Percentiles rank a stretch among this genome's conserved stretches.
Conservation (phyloP, 2,113 vertebrate species). For the Todiramphus chloris region DNA sequence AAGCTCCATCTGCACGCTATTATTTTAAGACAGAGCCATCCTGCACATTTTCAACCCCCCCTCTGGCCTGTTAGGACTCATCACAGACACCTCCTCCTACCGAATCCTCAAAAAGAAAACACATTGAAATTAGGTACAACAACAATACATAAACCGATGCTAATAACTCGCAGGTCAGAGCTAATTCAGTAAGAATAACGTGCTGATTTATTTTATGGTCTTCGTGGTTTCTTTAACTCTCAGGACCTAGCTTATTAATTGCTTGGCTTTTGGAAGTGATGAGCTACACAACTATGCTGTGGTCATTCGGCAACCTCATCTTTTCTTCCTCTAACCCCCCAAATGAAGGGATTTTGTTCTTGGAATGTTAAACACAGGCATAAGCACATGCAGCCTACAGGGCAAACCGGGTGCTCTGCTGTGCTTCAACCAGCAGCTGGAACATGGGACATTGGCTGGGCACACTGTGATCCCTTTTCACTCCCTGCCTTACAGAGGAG, state of each 20-base stretch:
- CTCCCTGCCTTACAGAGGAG: not conserved
- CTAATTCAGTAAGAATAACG: constrained; percentile 39
- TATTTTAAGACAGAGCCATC: not conserved
- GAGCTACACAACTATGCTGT: constrained; percentile 36
- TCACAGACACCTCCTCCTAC: constrained; percentile 6
- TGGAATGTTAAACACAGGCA: not conserved
- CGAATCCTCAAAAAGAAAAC: constrained; percentile 20
- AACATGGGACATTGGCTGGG: not conserved
- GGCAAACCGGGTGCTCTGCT: accelerated
- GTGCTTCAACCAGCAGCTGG: not conserved
- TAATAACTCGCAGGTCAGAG: constrained; percentile 24
- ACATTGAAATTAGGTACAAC: constrained; percentile 44
- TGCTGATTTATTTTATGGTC: constrained; percentile 28
- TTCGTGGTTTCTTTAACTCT: constrained; percentile 44
- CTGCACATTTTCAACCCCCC: not conserved
- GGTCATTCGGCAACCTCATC: constrained; percentile 27
- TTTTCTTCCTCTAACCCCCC: not conserved
- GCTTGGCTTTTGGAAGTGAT: constrained; percentile 30
- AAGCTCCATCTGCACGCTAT: constrained; percentile 13
- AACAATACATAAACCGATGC: constrained; percentile 14
- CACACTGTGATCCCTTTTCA: accelerated
- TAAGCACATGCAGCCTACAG: accelerated
- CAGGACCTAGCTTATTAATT: not conserved
- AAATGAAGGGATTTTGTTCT: not conserved
- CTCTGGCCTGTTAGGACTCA: not conserved